Conservation (phyloP, 2,888 invertebrate species). For the Hylaea fasciaria region DNA sequence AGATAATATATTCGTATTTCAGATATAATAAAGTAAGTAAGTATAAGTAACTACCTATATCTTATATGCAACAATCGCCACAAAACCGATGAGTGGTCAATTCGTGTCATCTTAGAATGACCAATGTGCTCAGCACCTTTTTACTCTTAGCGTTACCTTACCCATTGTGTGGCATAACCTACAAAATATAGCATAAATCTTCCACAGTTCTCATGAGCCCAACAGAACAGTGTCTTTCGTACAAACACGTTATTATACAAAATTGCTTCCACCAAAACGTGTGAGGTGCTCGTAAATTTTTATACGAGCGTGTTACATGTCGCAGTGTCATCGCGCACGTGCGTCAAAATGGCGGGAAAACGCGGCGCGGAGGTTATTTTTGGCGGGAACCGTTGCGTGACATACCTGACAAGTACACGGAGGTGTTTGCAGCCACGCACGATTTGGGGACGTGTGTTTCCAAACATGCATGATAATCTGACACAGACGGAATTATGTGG, state of each 20-base stretch:
- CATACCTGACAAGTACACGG: conserved; percentile 55
- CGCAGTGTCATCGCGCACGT: conserved; percentile 59
- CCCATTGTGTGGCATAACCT: background rate
- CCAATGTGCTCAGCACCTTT: too few relatives aligned
- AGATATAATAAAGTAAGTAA: too few relatives aligned
- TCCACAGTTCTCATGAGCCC: conserved; percentile 8
- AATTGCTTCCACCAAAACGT: conserved; percentile 54
- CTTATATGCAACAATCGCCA: too few relatives aligned
- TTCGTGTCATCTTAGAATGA: too few relatives aligned
- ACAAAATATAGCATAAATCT: background rate
- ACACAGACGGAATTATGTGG: conserved; percentile 42
- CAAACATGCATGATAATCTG: conserved; percentile 49
- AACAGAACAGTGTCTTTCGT: background rate
- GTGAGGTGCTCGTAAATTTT: conserved; percentile 71
- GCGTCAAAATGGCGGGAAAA: conserved; percentile 54
- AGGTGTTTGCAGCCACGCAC: conserved; percentile 63
- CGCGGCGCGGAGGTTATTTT: conserved; percentile 57
- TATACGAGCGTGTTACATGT: conserved; percentile 67
- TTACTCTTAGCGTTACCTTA: too few relatives aligned
- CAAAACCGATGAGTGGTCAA: too few relatives aligned
- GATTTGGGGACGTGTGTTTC: conserved; percentile 65
- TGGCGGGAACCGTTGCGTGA: conserved; percentile 68
- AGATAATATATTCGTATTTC: too few relatives aligned
- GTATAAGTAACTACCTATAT: too few relatives aligned
- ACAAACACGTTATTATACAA: conserved; percentile 43